These are phyloP conservation scores for Unio pictorum DNA, from an alignment of 2,888 invertebrate genomes.

Conservation along the genomic window DNA sequence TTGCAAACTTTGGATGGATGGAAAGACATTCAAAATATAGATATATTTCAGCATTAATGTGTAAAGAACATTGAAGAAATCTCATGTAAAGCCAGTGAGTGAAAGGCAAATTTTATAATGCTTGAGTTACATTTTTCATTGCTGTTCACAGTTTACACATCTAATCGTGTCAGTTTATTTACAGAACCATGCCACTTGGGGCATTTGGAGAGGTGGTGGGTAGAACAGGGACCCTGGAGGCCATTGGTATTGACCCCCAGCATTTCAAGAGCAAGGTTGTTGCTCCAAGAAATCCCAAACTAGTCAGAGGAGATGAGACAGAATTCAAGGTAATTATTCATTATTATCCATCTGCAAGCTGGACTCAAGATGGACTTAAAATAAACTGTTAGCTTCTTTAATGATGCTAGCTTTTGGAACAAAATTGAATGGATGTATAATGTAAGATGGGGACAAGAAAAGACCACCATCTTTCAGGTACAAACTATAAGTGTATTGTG, in stretches of 20 bases:
- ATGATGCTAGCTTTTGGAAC: not conserved
- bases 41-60: too few relatives aligned
- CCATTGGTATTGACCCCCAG: slow-evolving; percentile 56
- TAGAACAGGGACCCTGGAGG: slow-evolving; percentile 69
- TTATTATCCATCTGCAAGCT: not conserved
- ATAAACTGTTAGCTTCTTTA: not conserved
- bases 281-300: slow-evolving; percentile 70
- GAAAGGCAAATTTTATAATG: too few relatives aligned
- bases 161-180: not conserved
- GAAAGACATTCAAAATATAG: too few relatives aligned
- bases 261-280: slow-evolving; percentile 69
- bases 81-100: too few relatives aligned
- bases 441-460: too few relatives aligned
- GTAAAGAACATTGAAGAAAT: too few relatives aligned
- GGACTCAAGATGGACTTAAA: not conserved
- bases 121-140: not conserved
- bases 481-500: too few relatives aligned
- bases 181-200: slow-evolving; percentile 62
- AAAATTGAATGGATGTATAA: not conserved
- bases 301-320: slow-evolving; percentile 59
- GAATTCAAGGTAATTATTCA: slow-evolving; percentile 55
- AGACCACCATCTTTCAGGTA: too few relatives aligned
- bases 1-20: too few relatives aligned
- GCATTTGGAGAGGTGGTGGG: slow-evolving; percentile 71
- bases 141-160: not conserved